Percentiles rank a stretch among this genome's conserved stretches.
Evolutionary conservation across 2,113 vertebrate genomes (phyloP).

Genomic region (Motacilla alba): DNA sequence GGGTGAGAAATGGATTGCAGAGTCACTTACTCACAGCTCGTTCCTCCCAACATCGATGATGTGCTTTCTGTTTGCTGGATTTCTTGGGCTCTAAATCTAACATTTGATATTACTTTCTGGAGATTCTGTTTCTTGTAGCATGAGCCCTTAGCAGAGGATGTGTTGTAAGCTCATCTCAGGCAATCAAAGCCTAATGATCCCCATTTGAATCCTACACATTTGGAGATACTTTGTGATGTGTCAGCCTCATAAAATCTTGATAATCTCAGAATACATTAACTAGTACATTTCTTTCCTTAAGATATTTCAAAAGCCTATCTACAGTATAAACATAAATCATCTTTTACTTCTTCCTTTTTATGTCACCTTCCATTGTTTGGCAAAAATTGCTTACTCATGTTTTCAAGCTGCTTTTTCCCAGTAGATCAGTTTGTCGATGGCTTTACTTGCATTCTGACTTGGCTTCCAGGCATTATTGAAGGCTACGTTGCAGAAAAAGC

Average conservation of each 20-base stretch:
- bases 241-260: not conserved
- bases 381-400: not conserved
- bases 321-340: not conserved
- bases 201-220: not conserved
- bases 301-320: not conserved
- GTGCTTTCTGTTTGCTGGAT: not conserved
- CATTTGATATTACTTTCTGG: not conserved
- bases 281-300: not conserved
- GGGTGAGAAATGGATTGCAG: constrained; percentile 70
- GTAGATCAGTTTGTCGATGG: not conserved
- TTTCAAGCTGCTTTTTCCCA: not conserved
- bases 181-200: not conserved
- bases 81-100: not conserved
- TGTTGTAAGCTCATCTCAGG: not conserved
- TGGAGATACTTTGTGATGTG: not conserved
- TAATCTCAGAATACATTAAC: not conserved
- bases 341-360: not conserved
- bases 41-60: rapidly evolving
- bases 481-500: constrained; percentile 87
- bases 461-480: constrained; percentile 82
- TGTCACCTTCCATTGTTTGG: not conserved
- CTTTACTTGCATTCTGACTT: not conserved
- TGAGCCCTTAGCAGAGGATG: not conserved
- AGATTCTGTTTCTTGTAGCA: not conserved
- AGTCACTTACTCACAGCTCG: not conserved